Base-by-base conservation (phyloP, 1,140 invertebrate species). In the Lasioglossum baleicum region DNA sequence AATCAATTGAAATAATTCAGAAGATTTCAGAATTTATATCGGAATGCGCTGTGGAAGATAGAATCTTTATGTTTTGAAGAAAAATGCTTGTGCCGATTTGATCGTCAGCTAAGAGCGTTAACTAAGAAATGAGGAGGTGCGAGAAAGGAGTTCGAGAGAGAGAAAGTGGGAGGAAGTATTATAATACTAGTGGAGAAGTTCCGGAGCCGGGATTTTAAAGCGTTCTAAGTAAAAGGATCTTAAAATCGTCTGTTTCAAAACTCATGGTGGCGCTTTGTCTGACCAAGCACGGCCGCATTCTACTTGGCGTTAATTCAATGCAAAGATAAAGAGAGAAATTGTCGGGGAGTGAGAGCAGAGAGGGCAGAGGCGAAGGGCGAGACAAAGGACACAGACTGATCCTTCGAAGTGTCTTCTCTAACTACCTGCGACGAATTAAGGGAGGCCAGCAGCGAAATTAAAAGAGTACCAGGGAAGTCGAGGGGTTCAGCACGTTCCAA, bases 391-490 rank as follows among this genome's bases (percentile, higher is more conserved):
- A 26, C 67, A 11, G 79, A 68, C 75, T 15, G 60, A 82, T 75
- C 80, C 65, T 74, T 56, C 44, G 77, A 68, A 86, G 58, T 67
- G 83, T 84, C 83, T 84, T 81, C 48, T 73, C 83, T 78, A 88
- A 88, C 83, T 84, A 88, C 83, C 83, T 83, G 88, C 81, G 83
- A 87, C 79, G 87, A 90, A 90, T 87, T 84, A 87, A 88, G 79
- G 79, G 74, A 81, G 83, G 78, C 85, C 61, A 76, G 72, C 76
- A 82, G 78, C 77, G 68, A 88, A 84, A 86, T 88, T 88, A 88
- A 86, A 88, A 85, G 82, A 80, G 82, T 86, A 74, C 74, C 75
- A 60, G 76, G 65, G 78, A 86, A 83, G 83, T 82, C 72, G 78
- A 83, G 83, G 72, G 81, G 83, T 90, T 87, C 84, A 83, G 85